Percentiles rank a stretch among this genome's conserved stretches.
phyloP scores from a whole-genome alignment of 2,797 vertebrate genomes.

The Galaxias olidus region DNA sequence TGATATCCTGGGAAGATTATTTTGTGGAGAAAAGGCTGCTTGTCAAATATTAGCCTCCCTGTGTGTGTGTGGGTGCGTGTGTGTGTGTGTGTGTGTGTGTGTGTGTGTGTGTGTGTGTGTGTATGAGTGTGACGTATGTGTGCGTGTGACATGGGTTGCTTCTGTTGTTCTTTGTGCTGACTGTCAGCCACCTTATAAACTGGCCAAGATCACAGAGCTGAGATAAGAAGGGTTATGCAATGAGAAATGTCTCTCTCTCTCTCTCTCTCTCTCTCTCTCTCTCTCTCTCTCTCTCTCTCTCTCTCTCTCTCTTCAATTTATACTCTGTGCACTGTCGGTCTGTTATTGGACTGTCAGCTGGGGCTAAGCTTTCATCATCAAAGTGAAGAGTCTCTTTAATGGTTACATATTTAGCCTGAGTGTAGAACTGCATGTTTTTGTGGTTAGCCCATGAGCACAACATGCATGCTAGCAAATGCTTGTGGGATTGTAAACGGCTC shows the following conservation, averaged over 20 bases:
- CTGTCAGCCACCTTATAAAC: conserved; percentile 62
- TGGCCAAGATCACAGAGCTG: conserved; percentile 65
- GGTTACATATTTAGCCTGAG: too few relatives aligned
- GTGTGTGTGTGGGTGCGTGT: conserved; percentile 28
- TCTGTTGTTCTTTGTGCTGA: conserved; percentile 48
- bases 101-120: conserved; percentile 28
- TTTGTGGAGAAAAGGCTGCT: conserved; percentile 9
- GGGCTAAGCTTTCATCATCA: too few relatives aligned
- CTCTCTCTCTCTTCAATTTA: not conserved
- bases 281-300: not conserved
- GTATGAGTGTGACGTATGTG: not conserved
- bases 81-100: conserved; percentile 29
- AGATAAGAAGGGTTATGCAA: conserved; percentile 64
- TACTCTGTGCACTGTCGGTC: not conserved
- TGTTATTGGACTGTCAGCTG: too few relatives aligned
- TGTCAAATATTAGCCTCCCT: conserved; percentile 24
- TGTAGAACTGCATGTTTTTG: too few relatives aligned
- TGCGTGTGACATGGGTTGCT: conserved; percentile 33
- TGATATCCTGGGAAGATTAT: conserved; percentile 16
- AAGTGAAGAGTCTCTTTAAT: too few relatives aligned
- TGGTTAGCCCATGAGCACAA: too few relatives aligned
- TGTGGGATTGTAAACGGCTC: too few relatives aligned
- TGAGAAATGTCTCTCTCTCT: conserved; percentile 54
- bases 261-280: not conserved
- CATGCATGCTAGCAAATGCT: too few relatives aligned